A percentile compares a stretch with the other conserved stretches of the same genome.
Conservation (phyloP, 2,888 invertebrate genomes). For the Heliconius hortense region DNA sequence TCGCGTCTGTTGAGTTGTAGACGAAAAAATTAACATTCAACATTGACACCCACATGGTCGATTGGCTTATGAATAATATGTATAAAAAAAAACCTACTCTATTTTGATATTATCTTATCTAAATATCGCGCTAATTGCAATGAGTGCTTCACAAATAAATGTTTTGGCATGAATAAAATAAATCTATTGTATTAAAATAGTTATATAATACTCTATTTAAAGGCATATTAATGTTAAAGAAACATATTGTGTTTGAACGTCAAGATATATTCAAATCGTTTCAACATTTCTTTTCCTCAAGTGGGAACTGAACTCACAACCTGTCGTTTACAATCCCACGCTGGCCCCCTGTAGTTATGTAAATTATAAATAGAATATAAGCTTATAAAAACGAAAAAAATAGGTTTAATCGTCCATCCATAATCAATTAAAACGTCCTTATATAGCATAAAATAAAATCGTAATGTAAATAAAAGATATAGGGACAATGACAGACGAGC, state of each 20-base stretch:
- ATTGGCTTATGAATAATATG: constrained; percentile 37
- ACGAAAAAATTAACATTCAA: constrained; percentile 67
- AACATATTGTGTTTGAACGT: too few species aligned
- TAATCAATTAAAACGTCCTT: not conserved
- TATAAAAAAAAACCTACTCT: constrained; percentile 7
- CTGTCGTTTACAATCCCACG: too few species aligned
- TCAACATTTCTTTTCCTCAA: too few species aligned
- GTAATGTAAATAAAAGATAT: not conserved
- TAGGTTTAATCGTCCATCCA: not conserved
- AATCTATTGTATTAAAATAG: not conserved
- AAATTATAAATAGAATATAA: not conserved
- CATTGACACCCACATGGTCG: constrained; percentile 55
- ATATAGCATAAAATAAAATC: not conserved
- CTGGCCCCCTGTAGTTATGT: not conserved
- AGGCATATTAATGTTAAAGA: not conserved
- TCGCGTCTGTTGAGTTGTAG: constrained; percentile 61
- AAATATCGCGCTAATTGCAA: constrained; percentile 14
- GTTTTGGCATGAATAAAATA: not conserved
- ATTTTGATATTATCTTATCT: constrained; percentile 6
- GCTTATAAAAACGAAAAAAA: not conserved
- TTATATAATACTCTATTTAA: not conserved
- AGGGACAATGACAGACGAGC: not conserved
- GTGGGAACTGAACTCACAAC: too few species aligned
- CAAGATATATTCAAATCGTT: too few species aligned
- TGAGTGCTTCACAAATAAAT: not conserved